Evolutionary conservation across 2,113 vertebrate species (phyloP).

Genomic region (Ariopsis seemanni): DNA sequence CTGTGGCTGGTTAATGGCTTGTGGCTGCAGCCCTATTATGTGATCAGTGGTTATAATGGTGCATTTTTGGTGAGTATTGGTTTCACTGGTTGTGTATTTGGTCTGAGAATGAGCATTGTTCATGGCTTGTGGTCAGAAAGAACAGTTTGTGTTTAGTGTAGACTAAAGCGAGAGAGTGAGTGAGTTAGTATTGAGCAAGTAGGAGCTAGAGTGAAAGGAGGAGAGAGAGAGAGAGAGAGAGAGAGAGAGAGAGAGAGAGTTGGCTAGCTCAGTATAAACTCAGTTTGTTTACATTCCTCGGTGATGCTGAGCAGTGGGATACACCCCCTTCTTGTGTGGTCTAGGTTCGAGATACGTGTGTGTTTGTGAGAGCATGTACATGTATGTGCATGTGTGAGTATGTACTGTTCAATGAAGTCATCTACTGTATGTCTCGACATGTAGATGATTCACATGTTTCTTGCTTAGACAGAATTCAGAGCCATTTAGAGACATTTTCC

Average conservation of each 20-base stretch:
- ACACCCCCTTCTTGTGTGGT: slow-evolving; percentile 74
- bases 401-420: neutral
- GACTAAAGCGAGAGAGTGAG: slow-evolving; percentile 15
- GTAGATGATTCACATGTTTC: slow-evolving; percentile 29
- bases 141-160: slow-evolving; percentile 20
- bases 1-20: slow-evolving; percentile 26
- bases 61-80: slow-evolving; percentile 12
- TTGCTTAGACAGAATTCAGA: slow-evolving; percentile 2
- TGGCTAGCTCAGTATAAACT: slow-evolving; percentile 47
- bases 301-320: slow-evolving; percentile 64
- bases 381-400: slow-evolving; percentile 21
- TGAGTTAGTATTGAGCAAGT: slow-evolving; percentile 12
- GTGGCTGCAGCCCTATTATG: slow-evolving; percentile 29
- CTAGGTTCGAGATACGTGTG: slow-evolving; percentile 43
- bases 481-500: neutral
- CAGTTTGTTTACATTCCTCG: slow-evolving; percentile 74
- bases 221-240: neutral
- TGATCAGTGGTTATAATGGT: slow-evolving; percentile 21
- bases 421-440: slow-evolving; percentile 30
- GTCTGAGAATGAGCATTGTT: slow-evolving; percentile 23
- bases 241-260: slow-evolving; percentile 3
- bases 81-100: slow-evolving; percentile 25
- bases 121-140: slow-evolving; percentile 27
- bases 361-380: slow-evolving; percentile 23
- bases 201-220: neutral